Evolutionary conservation across 2,888 invertebrate genomes (phyloP), one percentile per base, ranked within the genome.

Genomic region (Rutpela maculata): DNA sequence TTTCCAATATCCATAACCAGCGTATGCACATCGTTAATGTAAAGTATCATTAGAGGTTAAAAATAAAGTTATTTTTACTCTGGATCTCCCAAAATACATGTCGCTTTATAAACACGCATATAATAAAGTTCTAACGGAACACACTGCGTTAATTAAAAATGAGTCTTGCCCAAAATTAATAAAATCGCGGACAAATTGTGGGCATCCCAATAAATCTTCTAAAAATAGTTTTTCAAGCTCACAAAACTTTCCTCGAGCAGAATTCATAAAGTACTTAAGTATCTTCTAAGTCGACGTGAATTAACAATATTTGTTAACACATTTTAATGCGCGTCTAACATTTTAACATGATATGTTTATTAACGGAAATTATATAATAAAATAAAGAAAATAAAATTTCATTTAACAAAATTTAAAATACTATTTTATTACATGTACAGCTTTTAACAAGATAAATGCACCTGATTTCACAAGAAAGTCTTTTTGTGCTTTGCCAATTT

Each of bases 191-290:
- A 38, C 17, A 63, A 63, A 31, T 38, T 63, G 19, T 19, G 9
- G 19, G 15, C 65, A 66, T 66, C 50, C 22, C 65, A 38, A 38
- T 66, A 50, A 19, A 66, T 50, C 19, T n/a, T 66, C 65, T 19
- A 66, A 66, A 50, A 66, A 59, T 59, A 59, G 9, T 59, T 19
- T 59, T 59, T 50, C n/a, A 50, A 50, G 50, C 59, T 22, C 59
- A 59, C 22, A 59, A 19, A 59, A 19, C 59, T 59, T 9, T 59
- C 59, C 19, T 59, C 59, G 18, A 6, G 11, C 19, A 15, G 19
- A 56, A 12, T 59, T 59, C 59, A 19, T 59, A 59, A 59, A 59
- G 59, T 59, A 19, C 59, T 59, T 59, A 59, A 59, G 9, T 19
- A 59, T 22, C 22, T 19, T 59, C 22, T 59, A 59, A 59, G 18